Percentiles rank a stretch among this genome's conserved stretches.
Evolutionary conservation across 2,797 vertebrate genomes (phyloP).

Genomic region (Oreochromis mossambicus): DNA sequence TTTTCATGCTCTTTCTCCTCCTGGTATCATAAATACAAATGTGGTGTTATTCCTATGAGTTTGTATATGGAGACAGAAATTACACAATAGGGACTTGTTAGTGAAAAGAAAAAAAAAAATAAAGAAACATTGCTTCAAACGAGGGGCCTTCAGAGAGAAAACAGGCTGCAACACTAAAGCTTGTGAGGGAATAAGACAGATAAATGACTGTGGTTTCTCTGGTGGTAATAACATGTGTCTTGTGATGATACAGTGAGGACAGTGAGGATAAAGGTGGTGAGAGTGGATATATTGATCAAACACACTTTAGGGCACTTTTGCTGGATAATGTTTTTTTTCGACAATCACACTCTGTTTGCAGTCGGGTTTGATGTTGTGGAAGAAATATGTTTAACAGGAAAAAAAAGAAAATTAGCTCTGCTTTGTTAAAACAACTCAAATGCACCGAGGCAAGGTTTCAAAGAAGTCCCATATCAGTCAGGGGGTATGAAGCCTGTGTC

Average conservation of each 20-base stretch:
- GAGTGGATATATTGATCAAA: neutral
- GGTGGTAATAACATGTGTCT: conserved; percentile 4
- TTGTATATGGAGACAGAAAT: conserved; percentile 48
- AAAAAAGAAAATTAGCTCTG: conserved; percentile 10
- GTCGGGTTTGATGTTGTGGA: neutral
- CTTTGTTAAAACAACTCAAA: conserved; percentile 10
- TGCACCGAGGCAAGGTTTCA: neutral
- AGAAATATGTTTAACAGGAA: conserved; percentile 20
- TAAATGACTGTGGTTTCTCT: conserved; percentile 35
- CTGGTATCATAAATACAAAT: conserved; percentile 35
- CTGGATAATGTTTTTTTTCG: conserved; percentile 12
- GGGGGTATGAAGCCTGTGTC: conserved; percentile 31
- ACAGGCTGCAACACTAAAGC: conserved; percentile 13
- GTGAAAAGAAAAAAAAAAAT: conserved; percentile 52
- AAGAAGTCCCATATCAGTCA: neutral
- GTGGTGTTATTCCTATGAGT: conserved; percentile 42
- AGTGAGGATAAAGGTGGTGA: neutral
- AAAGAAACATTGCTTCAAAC: conserved; percentile 30
- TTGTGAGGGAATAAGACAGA: conserved; percentile 32
- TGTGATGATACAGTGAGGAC: conserved; percentile 17
- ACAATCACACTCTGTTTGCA: conserved; percentile 35
- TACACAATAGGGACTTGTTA: conserved; percentile 74
- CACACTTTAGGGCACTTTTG: conserved; percentile 13
- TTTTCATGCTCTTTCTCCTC: conserved; percentile 16
- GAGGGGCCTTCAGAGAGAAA: conserved; percentile 15